Percentiles rank a stretch among this genome's conserved stretches.
Conservation (phyloP, 2,113 vertebrate genomes). For the Lampris megalopsis region DNA sequence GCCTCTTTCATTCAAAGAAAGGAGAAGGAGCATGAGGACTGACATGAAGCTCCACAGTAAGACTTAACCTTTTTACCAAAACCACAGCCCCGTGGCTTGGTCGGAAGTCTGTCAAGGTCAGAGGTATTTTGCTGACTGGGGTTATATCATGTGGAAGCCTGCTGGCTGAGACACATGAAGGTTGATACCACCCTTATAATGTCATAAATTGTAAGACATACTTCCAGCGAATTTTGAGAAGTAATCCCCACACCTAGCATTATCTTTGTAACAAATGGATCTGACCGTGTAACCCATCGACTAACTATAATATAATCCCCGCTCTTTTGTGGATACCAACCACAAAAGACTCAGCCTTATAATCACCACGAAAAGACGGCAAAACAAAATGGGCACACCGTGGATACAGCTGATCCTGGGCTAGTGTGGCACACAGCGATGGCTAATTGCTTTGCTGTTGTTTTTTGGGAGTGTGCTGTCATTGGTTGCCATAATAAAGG, state of each 20-base stretch:
- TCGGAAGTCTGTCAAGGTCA: background rate
- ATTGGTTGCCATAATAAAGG: conserved; percentile 43
- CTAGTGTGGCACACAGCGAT: background rate
- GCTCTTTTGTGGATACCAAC: background rate
- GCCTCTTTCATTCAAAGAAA: background rate
- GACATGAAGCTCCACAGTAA: background rate
- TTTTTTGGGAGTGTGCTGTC: conserved; percentile 20
- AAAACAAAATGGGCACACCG: conserved; percentile 1
- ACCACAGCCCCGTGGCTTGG: background rate
- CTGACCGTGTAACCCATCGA: background rate
- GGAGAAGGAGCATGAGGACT: background rate
- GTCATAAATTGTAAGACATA: background rate
- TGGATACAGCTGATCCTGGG: conserved; percentile 1
- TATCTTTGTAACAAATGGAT: conserved; percentile 1
- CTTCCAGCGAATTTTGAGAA: background rate
- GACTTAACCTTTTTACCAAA: background rate
- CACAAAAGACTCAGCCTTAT: background rate
- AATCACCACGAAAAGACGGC: conserved; percentile 3
- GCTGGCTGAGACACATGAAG: background rate
- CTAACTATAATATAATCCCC: background rate
- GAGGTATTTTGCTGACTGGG: background rate
- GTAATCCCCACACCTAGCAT: background rate
- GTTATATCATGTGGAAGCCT: background rate
- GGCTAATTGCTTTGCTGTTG: background rate
- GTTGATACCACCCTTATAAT: no score